These are phyloP conservation scores for Epinotia bilunana DNA, from an alignment of 2,888 invertebrate species.

Conservation along the genomic window DNA sequence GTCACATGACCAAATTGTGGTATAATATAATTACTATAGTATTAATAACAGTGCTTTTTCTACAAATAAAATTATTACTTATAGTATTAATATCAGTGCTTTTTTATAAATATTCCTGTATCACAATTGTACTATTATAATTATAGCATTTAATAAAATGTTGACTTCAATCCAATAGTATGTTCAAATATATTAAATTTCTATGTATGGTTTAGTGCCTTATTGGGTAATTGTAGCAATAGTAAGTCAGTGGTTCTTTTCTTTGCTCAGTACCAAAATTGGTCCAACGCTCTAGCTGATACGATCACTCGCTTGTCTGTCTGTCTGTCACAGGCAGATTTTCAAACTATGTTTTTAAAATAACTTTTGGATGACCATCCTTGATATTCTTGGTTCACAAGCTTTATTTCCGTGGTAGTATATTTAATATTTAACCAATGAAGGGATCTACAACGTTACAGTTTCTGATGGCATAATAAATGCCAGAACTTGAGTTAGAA, in stretches of 20 bases:
- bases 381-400: not conserved
- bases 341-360: too few species aligned
- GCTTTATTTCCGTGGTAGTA: not conserved
- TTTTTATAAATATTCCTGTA: constrained; percentile 36
- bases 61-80: constrained; percentile 12
- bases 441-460: too few species aligned
- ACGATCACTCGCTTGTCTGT: not conserved
- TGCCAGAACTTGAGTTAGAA: too few species aligned
- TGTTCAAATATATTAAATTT: constrained; percentile 29
- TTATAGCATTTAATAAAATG: constrained; percentile 36
- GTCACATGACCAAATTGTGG: too few species aligned
- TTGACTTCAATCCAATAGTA: constrained; percentile 22
- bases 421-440: not conserved
- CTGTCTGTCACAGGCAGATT: too few species aligned
- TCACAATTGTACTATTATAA: constrained; percentile 21
- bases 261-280: too few species aligned
- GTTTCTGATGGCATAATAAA: not conserved
- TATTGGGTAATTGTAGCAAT: constrained; percentile 19
- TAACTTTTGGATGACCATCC: not conserved
- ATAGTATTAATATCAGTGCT: constrained; percentile 29
- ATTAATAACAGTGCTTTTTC: constrained; percentile 35
- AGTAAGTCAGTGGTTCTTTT: not conserved
- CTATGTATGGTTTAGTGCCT: constrained; percentile 33
- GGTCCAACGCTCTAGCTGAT: not conserved
- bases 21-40: constrained; percentile 4